phyloP scores from a whole-genome alignment of 1,140 invertebrate genomes.

The Brachionus asplanchnoidis region DNA sequence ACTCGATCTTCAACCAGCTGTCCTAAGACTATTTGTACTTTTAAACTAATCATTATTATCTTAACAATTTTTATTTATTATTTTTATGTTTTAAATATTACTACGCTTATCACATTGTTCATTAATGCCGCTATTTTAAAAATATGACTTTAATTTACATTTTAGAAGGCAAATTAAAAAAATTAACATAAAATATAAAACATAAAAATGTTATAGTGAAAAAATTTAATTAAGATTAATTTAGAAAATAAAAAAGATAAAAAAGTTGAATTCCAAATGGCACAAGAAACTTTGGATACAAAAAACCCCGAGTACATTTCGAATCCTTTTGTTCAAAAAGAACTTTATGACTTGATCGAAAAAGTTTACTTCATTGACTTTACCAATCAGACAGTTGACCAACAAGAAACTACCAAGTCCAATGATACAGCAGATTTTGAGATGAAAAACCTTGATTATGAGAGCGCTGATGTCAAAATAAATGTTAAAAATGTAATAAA shows the following conservation, averaged over 20 bases:
- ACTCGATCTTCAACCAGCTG: too few relatives aligned
- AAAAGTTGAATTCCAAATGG: not conserved
- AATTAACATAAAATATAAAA: not conserved
- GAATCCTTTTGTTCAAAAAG: slow-evolving; percentile 31
- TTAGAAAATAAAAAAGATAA: not conserved
- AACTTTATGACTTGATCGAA: slow-evolving; percentile 26
- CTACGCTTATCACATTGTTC: too few relatives aligned
- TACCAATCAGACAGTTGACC: not conserved
- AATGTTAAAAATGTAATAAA: not conserved
- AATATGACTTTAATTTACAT: too few relatives aligned
- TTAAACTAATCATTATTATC: too few relatives aligned
- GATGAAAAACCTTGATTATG: not conserved
- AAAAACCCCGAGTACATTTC: not conserved
- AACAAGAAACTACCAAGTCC: not conserved
- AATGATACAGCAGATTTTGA: slow-evolving; percentile 18
- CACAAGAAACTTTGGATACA: not conserved
- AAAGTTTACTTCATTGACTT: slow-evolving; percentile 15
- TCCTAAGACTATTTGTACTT: too few relatives aligned
- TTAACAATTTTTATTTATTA: too few relatives aligned
- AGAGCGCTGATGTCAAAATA: not conserved
- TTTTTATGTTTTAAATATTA: too few relatives aligned
- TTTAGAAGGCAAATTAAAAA: too few relatives aligned
- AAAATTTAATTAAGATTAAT: not conserved
- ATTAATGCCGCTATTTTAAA: too few relatives aligned
- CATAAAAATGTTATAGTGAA: not conserved